Evolutionary conservation across 2,888 invertebrate genomes (phyloP), one percentile per base, ranked within the genome.

Genomic region (Nomada ferruginata): DNA sequence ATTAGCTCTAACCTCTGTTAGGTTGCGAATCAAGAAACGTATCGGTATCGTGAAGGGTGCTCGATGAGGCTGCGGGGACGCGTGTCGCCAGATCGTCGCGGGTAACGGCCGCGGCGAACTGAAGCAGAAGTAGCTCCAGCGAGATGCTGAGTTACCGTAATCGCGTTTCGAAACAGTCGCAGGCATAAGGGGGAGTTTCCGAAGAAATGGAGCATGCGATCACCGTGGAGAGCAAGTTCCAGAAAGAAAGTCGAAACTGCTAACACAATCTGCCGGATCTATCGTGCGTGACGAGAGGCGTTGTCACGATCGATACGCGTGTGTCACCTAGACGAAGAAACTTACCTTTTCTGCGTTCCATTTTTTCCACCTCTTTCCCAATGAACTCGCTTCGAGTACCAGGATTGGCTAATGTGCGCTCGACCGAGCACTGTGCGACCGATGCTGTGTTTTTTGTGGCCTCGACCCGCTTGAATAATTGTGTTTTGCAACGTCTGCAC

Each of bases 401-500:
- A 60, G 78, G 84, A 86, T 87, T 86, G 89, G 79, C 83, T 80
- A 83, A 82, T 77, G 83, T 65, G 80, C 90, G 91, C 86, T 87
- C 85, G 90, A 91, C 76, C 83, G 90, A 88, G 79, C 82, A 86
- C 71, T 77, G 63, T 73, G 53, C 64, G 76, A 64, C n/a, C n/a
- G n/a, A n/a, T n/a, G n/a, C n/a, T n/a, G n/a, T 61, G 79, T 85
- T 90, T 91, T 90, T 89, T 85, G 61, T 70, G 55, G 71, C 57
- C 77, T 59, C 84, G 77, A 83, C 65, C 81, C 80, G 90, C 88
- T 92, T 92, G 90, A 89, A 91, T 92, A 92, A 92, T 91, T 91
- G 87, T 87, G 88, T 92, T 92, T 91, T 90, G 91, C 87, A 92
- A 92, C 87, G 81, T 86, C 82, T 66, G 82, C 87, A 65, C 57